Conservation (phyloP, 2,888 invertebrate species). For the Heteromurus nitidus region DNA sequence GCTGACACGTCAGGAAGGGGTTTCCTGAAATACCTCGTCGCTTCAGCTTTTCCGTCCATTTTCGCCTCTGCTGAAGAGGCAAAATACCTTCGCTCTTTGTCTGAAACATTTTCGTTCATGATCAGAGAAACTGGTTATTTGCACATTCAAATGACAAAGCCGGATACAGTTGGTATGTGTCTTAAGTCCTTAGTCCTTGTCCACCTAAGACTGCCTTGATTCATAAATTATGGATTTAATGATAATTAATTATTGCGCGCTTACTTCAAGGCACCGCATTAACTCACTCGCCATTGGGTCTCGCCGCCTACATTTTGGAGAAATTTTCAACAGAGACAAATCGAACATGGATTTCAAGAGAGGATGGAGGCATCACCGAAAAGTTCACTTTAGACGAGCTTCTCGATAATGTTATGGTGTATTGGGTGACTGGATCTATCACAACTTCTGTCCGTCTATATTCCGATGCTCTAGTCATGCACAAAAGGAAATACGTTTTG, state of each 20-base stretch:
- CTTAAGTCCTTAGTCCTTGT: not conserved
- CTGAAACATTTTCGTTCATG: conserved; percentile 72
- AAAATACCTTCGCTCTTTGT: conserved; percentile 74
- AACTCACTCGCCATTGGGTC: conserved; percentile 86
- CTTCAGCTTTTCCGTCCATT: conserved; percentile 71
- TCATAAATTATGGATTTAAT: not conserved
- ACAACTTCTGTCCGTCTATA: conserved; percentile 86
- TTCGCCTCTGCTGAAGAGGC: conserved; percentile 73
- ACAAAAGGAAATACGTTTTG: not conserved
- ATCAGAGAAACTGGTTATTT: conserved; percentile 78
- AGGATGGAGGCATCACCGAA: conserved; percentile 76
- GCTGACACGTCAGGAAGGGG: conserved; percentile 74
- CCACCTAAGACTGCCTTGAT: not conserved
- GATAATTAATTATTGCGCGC: not conserved
- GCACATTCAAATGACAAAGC: conserved; percentile 91
- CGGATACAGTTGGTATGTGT: conserved; percentile 82
- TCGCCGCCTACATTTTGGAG: conserved; percentile 93
- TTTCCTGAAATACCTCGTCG: conserved; percentile 71
- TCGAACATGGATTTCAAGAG: conserved; percentile 70
- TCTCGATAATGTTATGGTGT: conserved; percentile 88
- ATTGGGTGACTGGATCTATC: conserved; percentile 85
- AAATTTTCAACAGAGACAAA: conserved; percentile 86
- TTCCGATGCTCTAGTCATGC: conserved; percentile 35
- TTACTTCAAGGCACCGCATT: conserved; percentile 77
- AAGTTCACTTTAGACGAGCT: conserved; percentile 78